Evolutionary conservation across 2,797 vertebrate species (phyloP), one percentile per base, ranked within the genome.

Genomic region (Saguinus oedipus): DNA sequence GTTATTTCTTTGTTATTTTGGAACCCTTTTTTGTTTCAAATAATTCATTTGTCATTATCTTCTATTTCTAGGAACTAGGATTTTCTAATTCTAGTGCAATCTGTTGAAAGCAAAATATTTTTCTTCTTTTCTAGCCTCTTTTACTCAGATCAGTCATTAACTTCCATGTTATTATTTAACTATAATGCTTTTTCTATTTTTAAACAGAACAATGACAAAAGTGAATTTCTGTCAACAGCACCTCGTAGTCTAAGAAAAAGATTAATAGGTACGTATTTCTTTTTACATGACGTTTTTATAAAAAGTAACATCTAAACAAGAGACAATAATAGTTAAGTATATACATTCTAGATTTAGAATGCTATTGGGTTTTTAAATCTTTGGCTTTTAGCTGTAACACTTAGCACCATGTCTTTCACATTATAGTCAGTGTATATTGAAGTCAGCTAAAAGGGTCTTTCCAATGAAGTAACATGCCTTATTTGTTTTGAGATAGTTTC

Each of bases 231-330:
- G 50, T 99, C 99, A 94, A 99, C 99, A 46, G 99, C 99, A 24
- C 99, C 99, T 83, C 99, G 99, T 98, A 99, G 99, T 93, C 98
- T 99, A 96, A 99, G 99, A 97, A 99, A 99, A 98, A 99, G 99
- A 98, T 98, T 99, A 79, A 97, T 99, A 97, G 99, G 99, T 99
- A 98, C 98, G 98, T 96, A 89, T 93, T 72, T 96, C n/a, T 87
- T 88, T 96, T 98, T 95, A 87, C 36, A 96, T 42, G 88, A 42
- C 92, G 14, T 33, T 97, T 50, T 91, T 61, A 27, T n/a, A n/a
- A 84, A 88, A 81, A 68, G 0, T 64, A 86, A 26, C 44, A 81
- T 39, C 24, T 82, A 93, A 82, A 55, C n/a, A 88, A 70, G 20
- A 36, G 19, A 24, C 39, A 75, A 1, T 74, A 76, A 42, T 88